A percentile compares a stretch with the other conserved stretches of the same genome.
These are phyloP conservation scores for Calephelis virginiensis DNA, from an alignment of 1,140 invertebrate species.

Conservation along the genomic window DNA sequence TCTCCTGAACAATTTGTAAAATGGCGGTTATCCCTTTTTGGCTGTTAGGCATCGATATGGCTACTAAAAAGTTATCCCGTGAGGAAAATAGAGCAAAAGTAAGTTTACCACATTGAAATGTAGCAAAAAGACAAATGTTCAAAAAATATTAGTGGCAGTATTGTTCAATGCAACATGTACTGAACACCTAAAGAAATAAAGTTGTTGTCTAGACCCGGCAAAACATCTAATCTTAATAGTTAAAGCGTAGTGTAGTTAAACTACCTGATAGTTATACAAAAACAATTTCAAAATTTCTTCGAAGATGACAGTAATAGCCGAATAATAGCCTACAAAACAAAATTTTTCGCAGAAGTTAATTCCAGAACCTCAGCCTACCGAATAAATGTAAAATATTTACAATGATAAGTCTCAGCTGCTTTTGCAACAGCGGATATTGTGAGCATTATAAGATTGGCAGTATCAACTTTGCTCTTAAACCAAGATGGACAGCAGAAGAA, in stretches of 20 bases:
- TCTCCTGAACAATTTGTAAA: too few species aligned
- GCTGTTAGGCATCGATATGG: conserved; percentile 14
- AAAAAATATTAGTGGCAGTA: conserved; percentile 23
- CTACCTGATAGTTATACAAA: conserved; percentile 19
- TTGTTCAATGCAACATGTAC: conserved; percentile 13
- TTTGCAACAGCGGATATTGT: background rate
- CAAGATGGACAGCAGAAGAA: background rate
- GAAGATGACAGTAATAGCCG: conserved; percentile 28
- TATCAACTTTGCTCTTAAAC: background rate
- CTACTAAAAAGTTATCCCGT: conserved; percentile 26
- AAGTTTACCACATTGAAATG: conserved; percentile 25
- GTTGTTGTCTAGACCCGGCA: conserved; percentile 2
- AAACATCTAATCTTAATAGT: conserved; percentile 16
- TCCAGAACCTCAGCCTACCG: background rate
- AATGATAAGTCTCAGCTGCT: conserved; percentile 1
- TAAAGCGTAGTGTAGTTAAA: background rate
- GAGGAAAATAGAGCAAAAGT: conserved; percentile 11
- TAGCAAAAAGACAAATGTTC: conserved; percentile 23
- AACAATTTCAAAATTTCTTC: conserved; percentile 23
- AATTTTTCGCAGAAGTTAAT: conserved; percentile 3
- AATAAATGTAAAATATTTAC: background rate
- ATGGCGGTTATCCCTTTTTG: too few species aligned
- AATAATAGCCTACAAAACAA: conserved; percentile 25
- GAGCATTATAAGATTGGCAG: conserved; percentile 4
- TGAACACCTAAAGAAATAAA: conserved; percentile 5